Evolutionary conservation across 2,113 vertebrate species (phyloP).

Genomic region (Tricholaema leucomelas): DNA sequence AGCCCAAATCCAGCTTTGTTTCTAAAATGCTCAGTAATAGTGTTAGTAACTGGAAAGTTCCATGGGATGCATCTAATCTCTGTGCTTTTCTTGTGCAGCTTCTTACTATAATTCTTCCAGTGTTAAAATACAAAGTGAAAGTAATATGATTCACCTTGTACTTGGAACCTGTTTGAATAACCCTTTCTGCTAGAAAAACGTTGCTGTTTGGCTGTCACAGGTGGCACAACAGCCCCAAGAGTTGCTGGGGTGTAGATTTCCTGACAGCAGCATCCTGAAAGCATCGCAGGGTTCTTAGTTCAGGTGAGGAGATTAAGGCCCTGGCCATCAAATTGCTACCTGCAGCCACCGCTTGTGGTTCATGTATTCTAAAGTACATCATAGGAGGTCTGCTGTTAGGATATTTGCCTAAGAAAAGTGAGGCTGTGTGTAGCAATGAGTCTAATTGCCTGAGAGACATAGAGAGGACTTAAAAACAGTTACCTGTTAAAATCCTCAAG

Average conservation of each 20-base stretch:
- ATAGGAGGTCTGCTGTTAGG: constrained; percentile 26
- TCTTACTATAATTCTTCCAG: background rate
- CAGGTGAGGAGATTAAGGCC: background rate
- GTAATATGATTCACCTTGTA: background rate
- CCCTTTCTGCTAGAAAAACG: background rate
- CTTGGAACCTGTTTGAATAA: background rate
- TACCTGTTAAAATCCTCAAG: background rate
- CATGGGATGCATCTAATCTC: fast-evolving
- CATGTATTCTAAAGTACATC: constrained; percentile 50
- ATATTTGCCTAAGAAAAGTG: constrained; percentile 35
- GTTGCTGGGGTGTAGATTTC: background rate
- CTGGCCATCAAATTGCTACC: background rate
- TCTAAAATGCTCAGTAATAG: background rate
- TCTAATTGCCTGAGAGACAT: background rate
- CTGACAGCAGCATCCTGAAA: background rate
- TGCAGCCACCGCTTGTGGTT: constrained; percentile 14
- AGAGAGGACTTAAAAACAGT: background rate
- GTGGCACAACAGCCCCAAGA: background rate
- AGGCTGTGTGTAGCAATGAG: constrained; percentile 48
- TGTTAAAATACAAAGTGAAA: background rate
- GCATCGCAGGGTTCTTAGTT: background rate
- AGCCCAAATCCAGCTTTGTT: background rate
- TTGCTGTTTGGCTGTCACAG: background rate
- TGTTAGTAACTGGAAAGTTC: fast-evolving
- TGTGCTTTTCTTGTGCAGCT: background rate